Conservation (phyloP, 2,888 invertebrate species). For the Branchipolynoe longqiensis region DNA sequence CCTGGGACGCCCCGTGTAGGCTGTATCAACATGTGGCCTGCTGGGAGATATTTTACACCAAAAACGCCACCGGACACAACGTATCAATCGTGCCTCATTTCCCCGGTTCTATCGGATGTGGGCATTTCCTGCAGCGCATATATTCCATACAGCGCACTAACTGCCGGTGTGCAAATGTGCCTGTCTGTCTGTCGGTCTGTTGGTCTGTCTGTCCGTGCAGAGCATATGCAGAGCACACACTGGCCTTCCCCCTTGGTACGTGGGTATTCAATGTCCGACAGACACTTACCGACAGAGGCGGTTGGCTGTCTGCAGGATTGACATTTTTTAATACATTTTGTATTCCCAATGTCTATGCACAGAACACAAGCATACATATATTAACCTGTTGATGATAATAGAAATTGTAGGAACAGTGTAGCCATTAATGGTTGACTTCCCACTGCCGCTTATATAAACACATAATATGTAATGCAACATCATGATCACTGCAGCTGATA, state of each 20-base stretch:
- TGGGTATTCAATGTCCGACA: no score
- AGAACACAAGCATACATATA: no score
- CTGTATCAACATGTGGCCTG: conserved; percentile 31
- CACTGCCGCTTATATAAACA: no score
- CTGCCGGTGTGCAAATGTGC: no score
- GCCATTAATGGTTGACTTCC: no score
- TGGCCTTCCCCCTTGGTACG: neutral
- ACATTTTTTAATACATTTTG: neutral
- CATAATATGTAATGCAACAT: no score
- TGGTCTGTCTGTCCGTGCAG: no score
- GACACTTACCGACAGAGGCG: neutral
- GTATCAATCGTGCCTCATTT: conserved; percentile 22
- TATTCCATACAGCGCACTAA: neutral
- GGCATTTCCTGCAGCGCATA: conserved; percentile 13
- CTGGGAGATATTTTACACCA: neutral
- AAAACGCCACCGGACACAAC: neutral
- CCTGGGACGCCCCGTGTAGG: neutral
- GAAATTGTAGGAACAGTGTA: no score
- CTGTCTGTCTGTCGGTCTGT: neutral
- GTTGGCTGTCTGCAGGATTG: neutral
- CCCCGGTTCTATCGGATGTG: neutral
- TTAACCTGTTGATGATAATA: no score
- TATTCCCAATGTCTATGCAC: neutral
- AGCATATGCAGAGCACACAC: neutral
- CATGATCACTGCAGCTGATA: no score